phyloP scores from a whole-genome alignment of 2,113 vertebrate genomes.

The Coptodon bakossiorum region DNA sequence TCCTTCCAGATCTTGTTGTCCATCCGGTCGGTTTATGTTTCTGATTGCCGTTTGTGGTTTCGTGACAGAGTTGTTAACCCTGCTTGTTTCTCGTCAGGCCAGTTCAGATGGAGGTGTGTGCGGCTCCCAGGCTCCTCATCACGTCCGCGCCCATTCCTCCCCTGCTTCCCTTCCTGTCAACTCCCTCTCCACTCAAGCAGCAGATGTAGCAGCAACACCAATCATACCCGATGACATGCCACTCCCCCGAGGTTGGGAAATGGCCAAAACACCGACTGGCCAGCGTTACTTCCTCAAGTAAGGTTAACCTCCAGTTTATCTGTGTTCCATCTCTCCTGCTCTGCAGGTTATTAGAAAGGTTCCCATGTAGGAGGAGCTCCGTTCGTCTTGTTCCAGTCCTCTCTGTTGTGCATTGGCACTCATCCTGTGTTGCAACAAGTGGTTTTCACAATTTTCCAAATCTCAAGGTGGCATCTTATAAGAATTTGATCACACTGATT shows the following conservation, averaged over 20 bases:
- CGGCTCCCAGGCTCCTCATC: slow-evolving; percentile 83
- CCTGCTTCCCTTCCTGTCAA: slow-evolving; percentile 80
- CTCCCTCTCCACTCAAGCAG: slow-evolving; percentile 74
- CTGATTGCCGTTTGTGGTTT: background rate
- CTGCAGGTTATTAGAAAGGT: background rate
- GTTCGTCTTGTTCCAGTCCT: background rate
- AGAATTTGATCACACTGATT: background rate
- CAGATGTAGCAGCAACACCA: slow-evolving; percentile 77
- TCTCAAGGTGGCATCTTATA: background rate
- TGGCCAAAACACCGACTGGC: slow-evolving; percentile 93
- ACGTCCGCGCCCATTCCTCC: slow-evolving; percentile 91
- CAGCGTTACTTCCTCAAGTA: slow-evolving; percentile 96
- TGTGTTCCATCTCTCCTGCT: background rate
- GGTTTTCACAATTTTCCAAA: background rate
- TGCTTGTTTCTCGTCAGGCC: slow-evolving; percentile 73
- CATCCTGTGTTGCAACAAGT: background rate
- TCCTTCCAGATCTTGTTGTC: background rate
- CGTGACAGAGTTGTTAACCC: slow-evolving; percentile 32
- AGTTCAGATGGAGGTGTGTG: slow-evolving; percentile 89
- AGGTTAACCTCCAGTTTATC: slow-evolving; percentile 50
- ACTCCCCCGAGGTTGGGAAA: slow-evolving; percentile 92
- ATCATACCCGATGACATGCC: slow-evolving; percentile 87
- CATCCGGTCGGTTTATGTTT: background rate
- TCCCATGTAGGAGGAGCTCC: background rate
- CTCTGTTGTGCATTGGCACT: background rate